These are phyloP conservation scores for Muntiacus muntjak DNA, from an alignment of 2,113 vertebrate genomes.

Conservation along the genomic window DNA sequence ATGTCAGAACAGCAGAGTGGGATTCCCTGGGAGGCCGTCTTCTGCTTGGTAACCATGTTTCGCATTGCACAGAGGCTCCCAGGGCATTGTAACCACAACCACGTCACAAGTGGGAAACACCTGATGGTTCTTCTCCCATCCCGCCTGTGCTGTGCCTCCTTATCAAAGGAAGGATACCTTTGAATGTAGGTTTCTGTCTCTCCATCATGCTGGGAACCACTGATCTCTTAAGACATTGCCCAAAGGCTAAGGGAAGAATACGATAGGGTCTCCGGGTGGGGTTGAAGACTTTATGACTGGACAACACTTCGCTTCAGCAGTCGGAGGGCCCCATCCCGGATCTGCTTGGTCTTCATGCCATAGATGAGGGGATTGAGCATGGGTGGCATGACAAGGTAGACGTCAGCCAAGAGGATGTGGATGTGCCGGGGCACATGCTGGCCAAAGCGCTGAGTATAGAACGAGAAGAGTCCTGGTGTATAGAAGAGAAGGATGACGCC, in stretches of 20 bases:
- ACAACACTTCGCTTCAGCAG: neutral
- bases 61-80: neutral
- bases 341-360: constrained; percentile 72
- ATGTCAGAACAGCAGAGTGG: neutral
- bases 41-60: neutral
- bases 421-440: constrained; percentile 57
- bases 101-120: neutral
- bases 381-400: constrained; percentile 69
- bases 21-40: neutral
- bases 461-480: constrained; percentile 71
- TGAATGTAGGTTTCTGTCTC: neutral
- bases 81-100: neutral
- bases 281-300: neutral
- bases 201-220: neutral
- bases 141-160: neutral
- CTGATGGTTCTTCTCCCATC: neutral
- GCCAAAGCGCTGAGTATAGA: constrained; percentile 71
- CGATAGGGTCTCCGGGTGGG: neutral
- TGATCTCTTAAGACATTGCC: neutral
- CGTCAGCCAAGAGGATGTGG: constrained; percentile 69
- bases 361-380: constrained; percentile 76
- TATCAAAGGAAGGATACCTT: neutral
- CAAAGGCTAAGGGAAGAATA: neutral
- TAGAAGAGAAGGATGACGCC: constrained; percentile 74
- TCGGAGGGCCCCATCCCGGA: constrained; percentile 29